Conservation (phyloP, 2,888 invertebrate genomes). For the Hedya salicella region DNA sequence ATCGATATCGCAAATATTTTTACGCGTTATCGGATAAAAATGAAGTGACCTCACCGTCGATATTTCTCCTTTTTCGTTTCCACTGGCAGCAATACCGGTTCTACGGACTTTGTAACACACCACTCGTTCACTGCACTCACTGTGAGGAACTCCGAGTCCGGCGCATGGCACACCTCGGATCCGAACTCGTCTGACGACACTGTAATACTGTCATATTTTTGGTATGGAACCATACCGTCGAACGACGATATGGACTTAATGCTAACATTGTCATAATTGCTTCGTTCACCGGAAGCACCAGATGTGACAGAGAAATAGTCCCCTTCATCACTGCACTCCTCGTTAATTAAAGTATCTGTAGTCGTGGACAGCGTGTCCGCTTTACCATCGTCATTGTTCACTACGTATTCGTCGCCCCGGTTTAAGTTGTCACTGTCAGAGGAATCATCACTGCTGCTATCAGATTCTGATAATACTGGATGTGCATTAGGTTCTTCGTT, state of each 20-base stretch:
- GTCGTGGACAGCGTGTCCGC: slow-evolving; percentile 75
- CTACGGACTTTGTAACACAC: slow-evolving; percentile 76
- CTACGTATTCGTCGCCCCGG: slow-evolving; percentile 67
- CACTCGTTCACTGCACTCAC: slow-evolving; percentile 83
- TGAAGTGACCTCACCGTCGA: slow-evolving; percentile 78
- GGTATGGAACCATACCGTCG: slow-evolving; percentile 81
- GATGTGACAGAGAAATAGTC: slow-evolving; percentile 70
- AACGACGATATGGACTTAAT: slow-evolving; percentile 81
- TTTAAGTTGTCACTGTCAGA: slow-evolving; percentile 67
- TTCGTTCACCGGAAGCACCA: slow-evolving; percentile 70
- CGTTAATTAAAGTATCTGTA: slow-evolving; percentile 78
- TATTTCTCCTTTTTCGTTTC: slow-evolving; percentile 83
- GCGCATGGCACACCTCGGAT: slow-evolving; percentile 80
- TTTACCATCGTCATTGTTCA: slow-evolving; percentile 71
- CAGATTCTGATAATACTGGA: slow-evolving; percentile 51
- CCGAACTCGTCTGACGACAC: slow-evolving; percentile 82
- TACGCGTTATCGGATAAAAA: slow-evolving; percentile 56
- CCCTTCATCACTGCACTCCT: slow-evolving; percentile 72
- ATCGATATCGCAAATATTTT: slow-evolving; percentile 74
- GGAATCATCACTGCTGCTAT: slow-evolving; percentile 64
- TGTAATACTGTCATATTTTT: slow-evolving; percentile 81
- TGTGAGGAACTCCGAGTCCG: slow-evolving; percentile 77
- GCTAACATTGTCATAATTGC: slow-evolving; percentile 81
- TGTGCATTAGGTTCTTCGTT: slow-evolving; percentile 63
- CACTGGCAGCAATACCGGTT: slow-evolving; percentile 75